These are phyloP conservation scores for Siderastrea siderea DNA, from an alignment of 92 coral and sea anemone genomes.

Conservation along the genomic window DNA sequence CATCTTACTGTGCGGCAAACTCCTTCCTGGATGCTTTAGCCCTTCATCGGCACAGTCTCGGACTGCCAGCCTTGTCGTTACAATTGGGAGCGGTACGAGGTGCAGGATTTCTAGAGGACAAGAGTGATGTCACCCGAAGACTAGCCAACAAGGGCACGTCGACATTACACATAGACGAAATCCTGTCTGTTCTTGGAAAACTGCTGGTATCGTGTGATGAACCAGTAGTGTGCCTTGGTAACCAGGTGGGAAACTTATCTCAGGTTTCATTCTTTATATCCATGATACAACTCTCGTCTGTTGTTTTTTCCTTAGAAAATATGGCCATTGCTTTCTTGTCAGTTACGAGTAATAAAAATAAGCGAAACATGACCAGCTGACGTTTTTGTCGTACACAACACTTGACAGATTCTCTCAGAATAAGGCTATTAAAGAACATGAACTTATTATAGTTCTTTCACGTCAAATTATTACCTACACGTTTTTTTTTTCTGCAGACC, in stretches of 20 bases:
- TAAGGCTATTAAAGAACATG: too few relatives aligned
- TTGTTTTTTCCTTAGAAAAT: too few relatives aligned
- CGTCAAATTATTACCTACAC: too few relatives aligned
- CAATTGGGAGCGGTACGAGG: slow-evolving; percentile 77
- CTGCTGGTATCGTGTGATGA: background rate
- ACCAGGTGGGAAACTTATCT: background rate
- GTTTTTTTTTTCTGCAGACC: background rate
- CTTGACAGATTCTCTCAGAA: too few relatives aligned
- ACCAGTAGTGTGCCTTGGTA: background rate
- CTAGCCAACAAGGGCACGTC: slow-evolving; percentile 16
- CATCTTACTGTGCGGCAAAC: slow-evolving; percentile 69
- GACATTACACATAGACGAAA: background rate
- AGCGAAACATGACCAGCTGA: too few relatives aligned
- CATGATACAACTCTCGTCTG: too few relatives aligned
- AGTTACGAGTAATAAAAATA: too few relatives aligned
- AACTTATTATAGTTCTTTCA: background rate
- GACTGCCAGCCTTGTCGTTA: slow-evolving; percentile 71
- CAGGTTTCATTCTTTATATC: background rate
- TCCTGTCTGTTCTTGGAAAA: background rate
- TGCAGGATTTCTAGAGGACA: slow-evolving; percentile 55
- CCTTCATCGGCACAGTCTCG: slow-evolving; percentile 54
- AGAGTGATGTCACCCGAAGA: slow-evolving; percentile 34
- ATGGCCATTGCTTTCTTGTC: too few relatives aligned
- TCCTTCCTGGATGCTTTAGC: slow-evolving; percentile 61
- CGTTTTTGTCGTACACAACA: too few relatives aligned